phyloP scores from a whole-genome alignment of 2,888 invertebrate species.

The Harpagoxenus sublaevis region DNA sequence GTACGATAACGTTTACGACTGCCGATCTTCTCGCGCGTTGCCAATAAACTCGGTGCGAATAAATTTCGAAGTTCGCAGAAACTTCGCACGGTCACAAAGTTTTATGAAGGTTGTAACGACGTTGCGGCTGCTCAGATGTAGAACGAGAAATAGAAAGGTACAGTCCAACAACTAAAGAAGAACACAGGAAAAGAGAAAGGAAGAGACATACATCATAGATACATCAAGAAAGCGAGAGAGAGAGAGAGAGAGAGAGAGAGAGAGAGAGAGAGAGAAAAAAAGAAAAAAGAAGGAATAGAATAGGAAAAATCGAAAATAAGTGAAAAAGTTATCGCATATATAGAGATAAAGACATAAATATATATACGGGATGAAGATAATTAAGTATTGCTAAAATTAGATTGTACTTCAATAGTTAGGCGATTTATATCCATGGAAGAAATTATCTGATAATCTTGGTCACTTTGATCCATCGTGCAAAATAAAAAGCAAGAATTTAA shows the following conservation, averaged over 20 bases:
- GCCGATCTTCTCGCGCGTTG: constrained; percentile 20
- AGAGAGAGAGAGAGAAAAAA: neutral
- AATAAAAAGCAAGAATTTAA: neutral
- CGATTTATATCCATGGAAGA: constrained; percentile 16
- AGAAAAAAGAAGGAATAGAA: neutral
- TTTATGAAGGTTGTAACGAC: constrained; percentile 55
- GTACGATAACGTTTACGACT: constrained; percentile 47
- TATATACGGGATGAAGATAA: neutral
- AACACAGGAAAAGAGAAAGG: neutral
- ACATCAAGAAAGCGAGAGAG: neutral
- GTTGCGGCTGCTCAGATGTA: constrained; percentile 33
- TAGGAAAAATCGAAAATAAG: neutral
- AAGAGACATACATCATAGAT: neutral
- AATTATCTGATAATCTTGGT: constrained; percentile 18
- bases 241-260: neutral
- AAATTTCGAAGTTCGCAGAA: constrained; percentile 48
- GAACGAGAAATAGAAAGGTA: constrained; percentile 47
- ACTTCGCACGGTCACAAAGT: constrained; percentile 43
- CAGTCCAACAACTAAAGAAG: constrained; percentile 1
- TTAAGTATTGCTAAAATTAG: constrained; percentile 14
- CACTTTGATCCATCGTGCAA: neutral
- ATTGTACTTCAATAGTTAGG: constrained; percentile 6
- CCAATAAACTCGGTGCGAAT: constrained; percentile 45
- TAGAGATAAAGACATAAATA: neutral
- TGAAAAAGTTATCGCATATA: neutral